Percentiles rank a stretch among this genome's conserved stretches.
These are phyloP conservation scores for Serilophus lunatus DNA, from an alignment of 2,113 vertebrate species.

Conservation along the genomic window DNA sequence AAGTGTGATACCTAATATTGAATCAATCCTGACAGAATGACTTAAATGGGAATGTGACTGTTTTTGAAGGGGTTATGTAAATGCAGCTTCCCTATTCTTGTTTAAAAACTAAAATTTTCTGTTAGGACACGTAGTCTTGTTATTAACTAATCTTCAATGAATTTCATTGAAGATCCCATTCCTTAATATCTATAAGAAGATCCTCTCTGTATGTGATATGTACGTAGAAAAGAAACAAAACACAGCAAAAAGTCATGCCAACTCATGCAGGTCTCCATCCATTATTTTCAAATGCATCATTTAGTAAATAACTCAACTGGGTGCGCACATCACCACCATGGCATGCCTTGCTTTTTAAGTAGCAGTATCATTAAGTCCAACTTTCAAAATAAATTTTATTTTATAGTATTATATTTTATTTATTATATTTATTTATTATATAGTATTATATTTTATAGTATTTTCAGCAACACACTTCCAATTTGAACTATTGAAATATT, in stretches of 20 bases:
- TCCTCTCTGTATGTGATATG: not conserved
- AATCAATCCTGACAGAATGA: conserved; percentile 1
- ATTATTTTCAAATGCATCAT: not conserved
- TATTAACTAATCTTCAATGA: not conserved
- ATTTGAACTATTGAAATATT: not conserved
- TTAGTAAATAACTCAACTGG: not conserved
- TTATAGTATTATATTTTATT: not conserved
- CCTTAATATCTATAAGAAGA: not conserved
- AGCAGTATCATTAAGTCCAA: not conserved
- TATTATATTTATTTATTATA: not conserved
- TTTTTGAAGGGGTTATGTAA: not conserved
- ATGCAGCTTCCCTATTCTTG: not conserved
- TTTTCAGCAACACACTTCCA: not conserved
- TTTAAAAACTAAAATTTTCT: not conserved
- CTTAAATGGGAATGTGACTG: not conserved
- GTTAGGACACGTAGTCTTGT: not conserved
- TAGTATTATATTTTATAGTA: not conserved
- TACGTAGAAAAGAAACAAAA: not conserved
- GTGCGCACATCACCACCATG: accelerated
- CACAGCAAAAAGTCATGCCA: not conserved
- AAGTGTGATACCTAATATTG: not conserved
- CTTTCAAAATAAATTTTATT: not conserved
- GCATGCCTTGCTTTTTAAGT: not conserved
- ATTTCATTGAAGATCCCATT: not conserved
- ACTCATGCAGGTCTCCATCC: not conserved